Evolutionary conservation across 2,888 invertebrate genomes (phyloP).

Genomic region (Bhutanitis thaidina): DNA sequence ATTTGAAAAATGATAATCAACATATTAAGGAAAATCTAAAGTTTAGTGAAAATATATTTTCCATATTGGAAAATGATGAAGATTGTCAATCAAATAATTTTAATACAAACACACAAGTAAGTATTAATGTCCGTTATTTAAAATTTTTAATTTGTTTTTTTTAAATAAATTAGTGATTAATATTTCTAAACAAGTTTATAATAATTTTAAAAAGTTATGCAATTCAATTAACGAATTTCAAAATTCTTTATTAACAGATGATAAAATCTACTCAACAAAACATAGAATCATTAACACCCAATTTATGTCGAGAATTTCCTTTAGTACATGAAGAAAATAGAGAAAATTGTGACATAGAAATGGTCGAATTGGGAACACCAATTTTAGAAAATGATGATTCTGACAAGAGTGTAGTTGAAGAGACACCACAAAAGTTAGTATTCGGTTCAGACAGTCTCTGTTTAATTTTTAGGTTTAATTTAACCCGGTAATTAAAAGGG

Average conservation of each 20-base stretch:
- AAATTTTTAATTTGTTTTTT: neutral
- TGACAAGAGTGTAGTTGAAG: conserved; percentile 66
- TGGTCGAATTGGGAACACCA: conserved; percentile 33
- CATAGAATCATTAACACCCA: conserved; percentile 46
- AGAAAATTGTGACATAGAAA: conserved; percentile 23
- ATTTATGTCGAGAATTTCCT: conserved; percentile 34
- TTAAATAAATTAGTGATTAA: neutral
- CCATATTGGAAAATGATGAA: conserved; percentile 47
- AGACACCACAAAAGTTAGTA: conserved; percentile 72
- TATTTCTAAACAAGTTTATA: too few relatives aligned
- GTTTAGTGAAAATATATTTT: conserved; percentile 66
- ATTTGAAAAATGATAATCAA: neutral
- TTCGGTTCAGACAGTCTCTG: too few relatives aligned
- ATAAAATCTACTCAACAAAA: conserved; percentile 29
- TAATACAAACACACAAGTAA: conserved; percentile 37
- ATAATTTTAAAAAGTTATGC: too few relatives aligned
- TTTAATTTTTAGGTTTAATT: too few relatives aligned
- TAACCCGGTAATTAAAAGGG: too few relatives aligned
- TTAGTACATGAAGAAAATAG: conserved; percentile 24
- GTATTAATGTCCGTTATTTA: neutral
- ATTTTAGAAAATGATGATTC: conserved; percentile 46
- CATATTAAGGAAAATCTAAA: conserved; percentile 29
- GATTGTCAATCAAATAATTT: conserved; percentile 26
- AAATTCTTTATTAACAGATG: conserved; percentile 23
- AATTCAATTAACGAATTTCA: too few relatives aligned